Base-by-base conservation (phyloP, 2,797 vertebrate genomes). In the Pelobates cultripes region DNA sequence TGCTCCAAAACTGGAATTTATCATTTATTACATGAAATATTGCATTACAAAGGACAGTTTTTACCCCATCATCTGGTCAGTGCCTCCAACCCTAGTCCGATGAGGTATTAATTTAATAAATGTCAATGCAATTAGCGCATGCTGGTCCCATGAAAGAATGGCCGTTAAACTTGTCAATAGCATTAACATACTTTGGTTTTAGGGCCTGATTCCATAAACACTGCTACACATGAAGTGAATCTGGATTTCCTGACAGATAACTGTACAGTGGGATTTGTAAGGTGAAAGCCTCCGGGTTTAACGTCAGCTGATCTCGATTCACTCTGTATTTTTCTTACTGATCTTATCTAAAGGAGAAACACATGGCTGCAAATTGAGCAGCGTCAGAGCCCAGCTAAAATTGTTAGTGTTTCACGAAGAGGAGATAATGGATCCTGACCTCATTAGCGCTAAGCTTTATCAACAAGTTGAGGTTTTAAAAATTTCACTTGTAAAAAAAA, bases 261-360 rank as follows among this genome's bases (percentile, higher is more conserved):
- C 66, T 75, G 77, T 75, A 75, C 81, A 71, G 43, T 64, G 81
- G 81, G 81, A 83, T 83, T 83, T 83, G 81, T 83, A 83, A 83
- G 81, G 81, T 83, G 77, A 79, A 83, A 83, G 77, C 81, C 77
- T 79, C 42, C 12, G 81, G 81, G 81, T 83, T 79, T 83, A 79
- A 71, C 64, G 81, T 83, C 81, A 83, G 81, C 83, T 28, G 45
- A 87, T 82, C 76, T 84, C 82, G 85, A 86, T 85, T 88, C 79
- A 75, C 75, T 75, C 88, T 86, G 86, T 89, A 88, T 89, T 90
- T 90, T 86, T 88, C 84, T 79, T 88, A 87, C 84, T 88, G 87
- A 84, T 86, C 86, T 86, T 88, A 91, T 87, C 87, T 91, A 91
- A 92, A 90, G 83, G 86, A 91, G 71, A 90, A 90, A 86, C 88